These are phyloP conservation scores for Araneus ventricosus DNA, from an alignment of 1,140 invertebrate species.

Conservation along the genomic window DNA sequence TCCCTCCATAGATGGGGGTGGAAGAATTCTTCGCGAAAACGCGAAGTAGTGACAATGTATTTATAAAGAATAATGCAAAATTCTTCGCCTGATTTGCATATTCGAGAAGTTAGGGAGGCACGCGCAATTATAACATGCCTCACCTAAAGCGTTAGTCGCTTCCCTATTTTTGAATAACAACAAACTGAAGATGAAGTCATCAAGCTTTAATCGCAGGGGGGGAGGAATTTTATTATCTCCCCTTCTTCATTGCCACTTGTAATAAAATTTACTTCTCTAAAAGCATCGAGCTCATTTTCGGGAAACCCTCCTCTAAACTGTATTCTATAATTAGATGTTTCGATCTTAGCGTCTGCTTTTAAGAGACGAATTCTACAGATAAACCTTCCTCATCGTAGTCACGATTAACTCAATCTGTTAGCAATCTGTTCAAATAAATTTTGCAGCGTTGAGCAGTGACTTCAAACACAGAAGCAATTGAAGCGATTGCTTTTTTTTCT, in stretches of 20 bases:
- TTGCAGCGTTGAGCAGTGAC: background rate
- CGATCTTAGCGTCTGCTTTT: constrained; percentile 55
- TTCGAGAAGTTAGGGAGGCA: constrained; percentile 50
- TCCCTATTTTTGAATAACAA: constrained; percentile 66
- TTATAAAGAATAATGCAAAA: constrained; percentile 58
- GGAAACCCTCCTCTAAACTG: constrained; percentile 30
- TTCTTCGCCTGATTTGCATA: constrained; percentile 54
- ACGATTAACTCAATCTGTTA: constrained; percentile 45
- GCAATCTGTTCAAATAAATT: constrained; percentile 62
- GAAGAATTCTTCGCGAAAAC: background rate
- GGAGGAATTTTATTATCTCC: constrained; percentile 70
- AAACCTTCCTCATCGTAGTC: constrained; percentile 13
- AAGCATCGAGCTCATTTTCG: constrained; percentile 60
- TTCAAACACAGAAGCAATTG: constrained; percentile 24
- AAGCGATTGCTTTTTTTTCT: constrained; percentile 7
- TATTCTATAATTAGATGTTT: constrained; percentile 71
- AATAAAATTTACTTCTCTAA: constrained; percentile 72
- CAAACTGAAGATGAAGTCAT: constrained; percentile 64
- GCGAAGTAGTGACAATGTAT: constrained; percentile 50
- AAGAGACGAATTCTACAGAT: constrained; percentile 51
- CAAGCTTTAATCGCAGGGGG: constrained; percentile 69
- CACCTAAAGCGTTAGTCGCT: constrained; percentile 43
- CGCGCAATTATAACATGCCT: constrained; percentile 46
- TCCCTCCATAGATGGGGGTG: background rate
- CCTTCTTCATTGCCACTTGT: constrained; percentile 57